Conservation (phyloP, 2,888 invertebrate species). For the Drosophila mulleri region DNA sequence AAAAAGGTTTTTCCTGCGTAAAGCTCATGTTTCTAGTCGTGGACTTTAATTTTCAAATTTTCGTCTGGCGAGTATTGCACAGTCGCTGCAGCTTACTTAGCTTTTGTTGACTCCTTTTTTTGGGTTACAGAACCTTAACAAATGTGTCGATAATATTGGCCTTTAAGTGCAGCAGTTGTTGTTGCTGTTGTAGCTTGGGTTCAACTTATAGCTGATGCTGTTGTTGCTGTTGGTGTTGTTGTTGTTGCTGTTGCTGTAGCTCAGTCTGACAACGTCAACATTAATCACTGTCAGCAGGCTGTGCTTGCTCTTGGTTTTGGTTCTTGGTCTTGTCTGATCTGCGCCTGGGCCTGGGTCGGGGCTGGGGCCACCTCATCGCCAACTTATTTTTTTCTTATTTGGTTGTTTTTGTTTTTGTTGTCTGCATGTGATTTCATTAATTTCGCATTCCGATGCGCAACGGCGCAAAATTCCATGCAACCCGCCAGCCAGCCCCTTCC, state of each 20-base stretch:
- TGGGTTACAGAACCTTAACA: constrained; percentile 26
- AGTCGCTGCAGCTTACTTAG: background rate
- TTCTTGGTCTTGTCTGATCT: constrained; percentile 14
- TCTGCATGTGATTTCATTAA: constrained; percentile 79
- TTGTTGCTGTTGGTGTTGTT: constrained; percentile 9
- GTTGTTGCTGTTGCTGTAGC: constrained; percentile 11
- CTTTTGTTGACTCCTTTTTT: background rate
- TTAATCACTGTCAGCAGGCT: constrained; percentile 77
- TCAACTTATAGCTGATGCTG: constrained; percentile 9
- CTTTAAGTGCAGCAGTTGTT: constrained; percentile 38
- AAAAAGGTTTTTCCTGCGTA: background rate
- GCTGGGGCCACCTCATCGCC: constrained; percentile 73
- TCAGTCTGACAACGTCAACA: constrained; percentile 56
- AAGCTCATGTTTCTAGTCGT: background rate
- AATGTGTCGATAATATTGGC: constrained; percentile 55
- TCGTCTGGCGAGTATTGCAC: background rate
- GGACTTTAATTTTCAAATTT: background rate
- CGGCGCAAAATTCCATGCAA: constrained; percentile 72
- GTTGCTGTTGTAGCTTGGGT: constrained; percentile 19
- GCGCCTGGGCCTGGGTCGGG: constrained; percentile 57
- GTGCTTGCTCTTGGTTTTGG: constrained; percentile 13
- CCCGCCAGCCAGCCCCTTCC: background rate
- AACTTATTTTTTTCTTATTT: constrained; percentile 28
- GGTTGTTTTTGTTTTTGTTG: constrained; percentile 15
- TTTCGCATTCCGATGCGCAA: constrained; percentile 79